Percentiles rank a stretch among this genome's conserved stretches.
phyloP scores from a whole-genome alignment of 2,888 invertebrate species.

The Dichetophora obliterata region DNA sequence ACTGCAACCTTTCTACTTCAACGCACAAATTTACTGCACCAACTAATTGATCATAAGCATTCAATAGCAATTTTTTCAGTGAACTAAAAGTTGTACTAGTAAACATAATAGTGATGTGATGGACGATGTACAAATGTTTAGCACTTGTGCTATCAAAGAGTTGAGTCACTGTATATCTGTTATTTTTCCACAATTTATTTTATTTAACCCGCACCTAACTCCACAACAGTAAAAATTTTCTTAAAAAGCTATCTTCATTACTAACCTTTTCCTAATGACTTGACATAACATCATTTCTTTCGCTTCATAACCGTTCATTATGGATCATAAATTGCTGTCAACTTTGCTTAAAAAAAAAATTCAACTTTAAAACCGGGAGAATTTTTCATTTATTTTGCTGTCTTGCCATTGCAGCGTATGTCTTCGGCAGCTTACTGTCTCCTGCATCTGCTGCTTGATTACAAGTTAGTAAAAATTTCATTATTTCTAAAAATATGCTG shows the following conservation, averaged over 20 bases:
- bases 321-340: slow-evolving; percentile 13
- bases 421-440: background rate
- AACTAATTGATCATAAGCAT: too few species aligned
- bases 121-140: too few species aligned
- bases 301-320: slow-evolving; percentile 5
- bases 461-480: background rate
- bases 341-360: background rate
- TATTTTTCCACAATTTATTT: too few species aligned
- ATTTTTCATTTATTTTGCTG: background rate
- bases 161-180: too few species aligned
- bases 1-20: too few species aligned
- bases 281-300: background rate
- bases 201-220: too few species aligned
- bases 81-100: too few species aligned
- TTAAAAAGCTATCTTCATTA: background rate
- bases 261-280: background rate
- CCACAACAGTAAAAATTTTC: too few species aligned
- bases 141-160: too few species aligned
- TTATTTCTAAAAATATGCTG: background rate
- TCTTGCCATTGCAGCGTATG: background rate
- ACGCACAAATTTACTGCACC: too few species aligned
- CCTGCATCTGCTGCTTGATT: background rate
- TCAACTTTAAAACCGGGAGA: background rate
- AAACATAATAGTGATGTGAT: too few species aligned
- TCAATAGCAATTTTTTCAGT: too few species aligned